phyloP scores from a whole-genome alignment of 2,888 invertebrate genomes.

The Agriopis aurantiaria region DNA sequence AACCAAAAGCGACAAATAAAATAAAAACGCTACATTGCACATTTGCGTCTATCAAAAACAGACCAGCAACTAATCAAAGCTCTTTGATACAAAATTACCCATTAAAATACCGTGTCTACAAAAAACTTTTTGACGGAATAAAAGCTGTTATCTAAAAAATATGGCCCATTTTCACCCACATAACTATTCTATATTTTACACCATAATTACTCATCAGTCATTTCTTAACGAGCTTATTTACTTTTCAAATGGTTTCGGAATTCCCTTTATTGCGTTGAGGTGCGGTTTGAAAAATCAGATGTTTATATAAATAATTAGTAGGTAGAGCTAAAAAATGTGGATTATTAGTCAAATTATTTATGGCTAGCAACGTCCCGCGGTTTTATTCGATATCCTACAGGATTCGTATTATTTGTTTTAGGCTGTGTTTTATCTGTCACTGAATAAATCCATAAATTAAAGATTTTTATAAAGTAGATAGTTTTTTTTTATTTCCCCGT shows the following conservation, averaged over 20 bases:
- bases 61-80: conserved; percentile 23
- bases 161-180: conserved; percentile 35
- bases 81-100: conserved; percentile 32
- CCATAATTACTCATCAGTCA: conserved; percentile 43
- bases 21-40: background rate
- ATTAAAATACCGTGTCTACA: conserved; percentile 24
- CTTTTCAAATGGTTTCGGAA: conserved; percentile 42
- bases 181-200: conserved; percentile 29
- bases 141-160: no score
- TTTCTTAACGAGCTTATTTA: conserved; percentile 46
- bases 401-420: no score
- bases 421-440: no score
- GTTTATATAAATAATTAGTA: conserved; percentile 43
- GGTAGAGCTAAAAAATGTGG: conserved; percentile 1
- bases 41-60: conserved; percentile 27
- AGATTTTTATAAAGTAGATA: no score
- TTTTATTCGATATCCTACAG: no score
- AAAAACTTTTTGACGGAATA: conserved; percentile 3
- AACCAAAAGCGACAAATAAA: background rate
- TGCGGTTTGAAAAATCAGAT: conserved; percentile 38
- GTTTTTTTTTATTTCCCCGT: no score
- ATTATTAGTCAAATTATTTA: no score
- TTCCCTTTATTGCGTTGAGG: conserved; percentile 43
- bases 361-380: no score
- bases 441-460: no score